Conservation (phyloP, 64 coral and sea anemone genomes). For the Stichodactyla mertensii region DNA sequence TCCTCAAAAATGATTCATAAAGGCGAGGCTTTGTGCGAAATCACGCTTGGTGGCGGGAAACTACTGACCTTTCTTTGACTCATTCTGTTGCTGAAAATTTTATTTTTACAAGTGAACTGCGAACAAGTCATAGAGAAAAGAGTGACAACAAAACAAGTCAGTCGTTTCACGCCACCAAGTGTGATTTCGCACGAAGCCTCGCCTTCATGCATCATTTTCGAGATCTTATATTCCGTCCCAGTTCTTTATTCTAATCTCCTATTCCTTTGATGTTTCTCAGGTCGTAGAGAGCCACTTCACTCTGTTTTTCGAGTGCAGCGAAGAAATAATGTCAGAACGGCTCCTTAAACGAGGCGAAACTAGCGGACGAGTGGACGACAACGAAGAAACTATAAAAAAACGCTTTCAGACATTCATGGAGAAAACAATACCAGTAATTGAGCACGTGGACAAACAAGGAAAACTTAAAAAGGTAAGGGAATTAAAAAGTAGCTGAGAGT, state of each 20-base stretch:
- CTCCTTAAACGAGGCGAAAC: constrained; percentile 72
- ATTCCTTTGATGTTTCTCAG: constrained; percentile 27
- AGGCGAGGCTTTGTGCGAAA: too few relatives aligned
- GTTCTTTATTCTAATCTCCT: not conserved
- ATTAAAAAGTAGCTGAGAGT: not conserved
- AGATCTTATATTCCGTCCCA: too few relatives aligned
- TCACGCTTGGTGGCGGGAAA: too few relatives aligned
- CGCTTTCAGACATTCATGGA: constrained; percentile 67
- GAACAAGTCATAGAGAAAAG: too few relatives aligned
- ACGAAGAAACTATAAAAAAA: constrained; percentile 66
- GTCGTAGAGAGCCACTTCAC: constrained; percentile 77
- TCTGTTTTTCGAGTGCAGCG: constrained; percentile 71
- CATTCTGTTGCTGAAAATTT: too few relatives aligned
- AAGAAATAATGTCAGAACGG: constrained; percentile 66
- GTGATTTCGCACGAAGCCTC: too few relatives aligned
- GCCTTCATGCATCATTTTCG: too few relatives aligned
- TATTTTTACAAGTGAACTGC: too few relatives aligned
- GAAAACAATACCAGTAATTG: constrained; percentile 78
- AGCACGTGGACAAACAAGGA: constrained; percentile 40
- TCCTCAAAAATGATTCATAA: too few relatives aligned
- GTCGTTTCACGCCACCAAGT: too few relatives aligned
- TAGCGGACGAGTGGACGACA: constrained; percentile 70
- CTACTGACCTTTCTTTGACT: too few relatives aligned
- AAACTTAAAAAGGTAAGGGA: constrained; percentile 75
- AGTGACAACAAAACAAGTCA: too few relatives aligned